phyloP scores from a whole-genome alignment of 2,113 vertebrate species.

The Sinocyclocheilus grahami region DNA sequence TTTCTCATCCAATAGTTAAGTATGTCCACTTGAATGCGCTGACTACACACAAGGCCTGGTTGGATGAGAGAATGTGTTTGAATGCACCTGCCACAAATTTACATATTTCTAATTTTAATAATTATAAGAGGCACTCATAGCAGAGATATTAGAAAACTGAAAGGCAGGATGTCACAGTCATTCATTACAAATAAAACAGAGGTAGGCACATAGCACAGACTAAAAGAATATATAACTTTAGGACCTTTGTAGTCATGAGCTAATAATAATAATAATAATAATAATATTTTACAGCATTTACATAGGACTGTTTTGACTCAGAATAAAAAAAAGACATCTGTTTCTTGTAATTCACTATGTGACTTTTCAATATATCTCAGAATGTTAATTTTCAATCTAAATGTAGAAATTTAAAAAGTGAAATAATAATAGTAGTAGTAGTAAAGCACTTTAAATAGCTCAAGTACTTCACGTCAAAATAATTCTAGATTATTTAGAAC shows the following conservation, averaged over 20 bases:
- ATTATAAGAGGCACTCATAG: constrained; percentile 53
- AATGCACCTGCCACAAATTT: constrained; percentile 58
- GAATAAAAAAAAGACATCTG: no score
- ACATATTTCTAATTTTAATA: constrained; percentile 65
- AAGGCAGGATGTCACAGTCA: neutral
- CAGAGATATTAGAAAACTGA: neutral
- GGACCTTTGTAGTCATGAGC: neutral
- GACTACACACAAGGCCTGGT: neutral
- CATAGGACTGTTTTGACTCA: neutral
- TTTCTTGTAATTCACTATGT: neutral
- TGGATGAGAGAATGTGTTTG: constrained; percentile 30
- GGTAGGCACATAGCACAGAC: neutral
- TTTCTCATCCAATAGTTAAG: neutral
- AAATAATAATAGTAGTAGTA: neutral
- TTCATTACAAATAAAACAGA: neutral
- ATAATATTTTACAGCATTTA: neutral
- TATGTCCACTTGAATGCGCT: neutral
- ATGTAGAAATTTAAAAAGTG: neutral
- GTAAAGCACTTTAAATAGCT: no score
- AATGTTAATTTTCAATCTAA: neutral
- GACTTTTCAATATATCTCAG: neutral
- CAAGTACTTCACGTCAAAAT: no score
- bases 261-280: neutral
- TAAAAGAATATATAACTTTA: neutral
- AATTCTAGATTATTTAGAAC: no score